Conservation (phyloP, 2,797 vertebrate genomes). For the Parauchenoglanis ngamensis region DNA sequence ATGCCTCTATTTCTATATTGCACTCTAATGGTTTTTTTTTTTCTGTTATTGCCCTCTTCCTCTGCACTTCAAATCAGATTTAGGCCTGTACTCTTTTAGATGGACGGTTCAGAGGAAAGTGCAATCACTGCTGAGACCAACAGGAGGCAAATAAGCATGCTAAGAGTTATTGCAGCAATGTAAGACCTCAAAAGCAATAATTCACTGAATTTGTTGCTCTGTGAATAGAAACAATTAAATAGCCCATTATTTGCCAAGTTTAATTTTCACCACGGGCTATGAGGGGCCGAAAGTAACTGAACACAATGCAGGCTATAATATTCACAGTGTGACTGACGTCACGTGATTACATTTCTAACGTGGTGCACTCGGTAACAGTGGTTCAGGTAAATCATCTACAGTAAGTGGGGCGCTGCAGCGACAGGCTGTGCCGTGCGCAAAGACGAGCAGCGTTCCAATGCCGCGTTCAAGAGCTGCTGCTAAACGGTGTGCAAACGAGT, state of each 20-base stretch:
- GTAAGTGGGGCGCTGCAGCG: conserved; percentile 6
- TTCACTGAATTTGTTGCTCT: neutral
- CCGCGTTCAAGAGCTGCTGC: neutral
- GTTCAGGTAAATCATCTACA: conserved; percentile 45
- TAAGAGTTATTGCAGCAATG: neutral
- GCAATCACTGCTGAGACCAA: neutral
- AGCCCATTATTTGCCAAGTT: neutral
- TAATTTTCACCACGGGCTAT: conserved; percentile 6
- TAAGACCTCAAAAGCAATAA: neutral
- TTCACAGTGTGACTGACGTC: neutral
- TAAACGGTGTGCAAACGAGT: neutral
- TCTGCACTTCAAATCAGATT: neutral
- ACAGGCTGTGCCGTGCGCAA: conserved; percentile 42
- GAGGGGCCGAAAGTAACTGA: neutral
- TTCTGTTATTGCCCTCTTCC: neutral
- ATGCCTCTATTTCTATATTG: neutral
- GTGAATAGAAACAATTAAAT: neutral
- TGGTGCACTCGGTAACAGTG: conserved; percentile 29
- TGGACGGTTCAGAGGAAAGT: neutral
- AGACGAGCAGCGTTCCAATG: neutral
- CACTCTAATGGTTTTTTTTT: neutral
- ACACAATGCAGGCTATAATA: conserved; percentile 6
- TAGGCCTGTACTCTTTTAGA: neutral
- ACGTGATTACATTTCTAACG: neutral
- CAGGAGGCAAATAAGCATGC: neutral